Evolutionary conservation across 2,797 vertebrate species (phyloP).

Genomic region (Squalus acanthias): DNA sequence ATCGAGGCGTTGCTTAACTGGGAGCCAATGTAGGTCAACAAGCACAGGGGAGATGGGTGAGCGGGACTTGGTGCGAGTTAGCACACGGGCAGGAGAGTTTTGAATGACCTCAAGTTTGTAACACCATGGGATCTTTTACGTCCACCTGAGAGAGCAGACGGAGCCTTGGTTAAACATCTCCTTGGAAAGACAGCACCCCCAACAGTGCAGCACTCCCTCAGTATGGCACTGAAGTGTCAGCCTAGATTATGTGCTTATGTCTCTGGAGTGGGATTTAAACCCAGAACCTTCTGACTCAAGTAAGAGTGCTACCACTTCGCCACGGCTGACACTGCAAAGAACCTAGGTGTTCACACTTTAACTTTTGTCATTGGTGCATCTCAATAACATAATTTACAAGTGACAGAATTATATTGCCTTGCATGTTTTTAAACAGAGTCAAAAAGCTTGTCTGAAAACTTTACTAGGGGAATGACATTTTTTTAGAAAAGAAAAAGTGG

Average conservation of each 20-base stretch:
- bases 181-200: not conserved
- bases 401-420: not conserved
- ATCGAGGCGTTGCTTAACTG: no score
- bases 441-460: not conserved
- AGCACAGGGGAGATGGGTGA: no score
- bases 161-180: not conserved
- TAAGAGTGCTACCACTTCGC: not conserved
- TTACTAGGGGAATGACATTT: not conserved
- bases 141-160: not conserved
- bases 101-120: no score
- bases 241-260: no score
- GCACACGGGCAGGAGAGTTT: no score
- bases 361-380: not conserved
- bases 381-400: not conserved
- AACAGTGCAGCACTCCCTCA: not conserved
- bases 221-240: not conserved
- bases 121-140: no score
- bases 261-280: not conserved
- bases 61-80: no score
- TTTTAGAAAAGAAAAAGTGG: not conserved
- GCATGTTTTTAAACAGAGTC: not conserved
- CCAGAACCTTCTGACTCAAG: not conserved
- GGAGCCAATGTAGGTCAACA: no score
- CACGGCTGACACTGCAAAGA: not conserved
- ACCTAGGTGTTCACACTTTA: not conserved